Percentiles rank a stretch among this genome's conserved stretches.
These are phyloP conservation scores for Leucosticte australis DNA, from an alignment of 2,113 vertebrate species.

Conservation along the genomic window DNA sequence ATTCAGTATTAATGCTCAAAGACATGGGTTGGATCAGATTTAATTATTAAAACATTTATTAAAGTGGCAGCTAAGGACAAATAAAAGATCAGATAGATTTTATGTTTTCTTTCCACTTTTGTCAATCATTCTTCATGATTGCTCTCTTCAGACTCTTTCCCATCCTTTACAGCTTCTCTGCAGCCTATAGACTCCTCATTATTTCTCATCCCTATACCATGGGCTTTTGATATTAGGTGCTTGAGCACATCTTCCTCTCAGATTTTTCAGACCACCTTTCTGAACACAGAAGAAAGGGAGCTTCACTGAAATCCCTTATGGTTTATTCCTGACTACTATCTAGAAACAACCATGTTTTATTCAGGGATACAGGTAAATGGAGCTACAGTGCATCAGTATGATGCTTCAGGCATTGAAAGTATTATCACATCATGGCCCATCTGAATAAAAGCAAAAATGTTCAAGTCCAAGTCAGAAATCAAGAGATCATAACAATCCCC, in stretches of 20 bases:
- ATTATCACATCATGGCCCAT: background rate
- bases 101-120: background rate
- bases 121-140: background rate
- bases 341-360: background rate
- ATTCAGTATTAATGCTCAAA: background rate
- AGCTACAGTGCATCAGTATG: background rate
- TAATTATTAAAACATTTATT: background rate
- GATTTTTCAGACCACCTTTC: background rate
- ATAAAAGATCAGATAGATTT: background rate
- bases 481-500: background rate
- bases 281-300: background rate
- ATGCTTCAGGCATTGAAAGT: background rate
- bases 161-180: background rate
- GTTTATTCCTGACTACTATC: background rate
- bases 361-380: background rate
- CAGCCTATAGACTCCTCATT: background rate
- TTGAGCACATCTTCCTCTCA: background rate
- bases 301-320: background rate
- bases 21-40: background rate
- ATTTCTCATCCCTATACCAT: background rate
- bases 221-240: background rate
- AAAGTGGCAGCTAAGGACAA: background rate
- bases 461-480: background rate
- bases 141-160: background rate
- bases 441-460: background rate